phyloP scores from a whole-genome alignment of 2,888 invertebrate genomes.

The Timandra comae region DNA sequence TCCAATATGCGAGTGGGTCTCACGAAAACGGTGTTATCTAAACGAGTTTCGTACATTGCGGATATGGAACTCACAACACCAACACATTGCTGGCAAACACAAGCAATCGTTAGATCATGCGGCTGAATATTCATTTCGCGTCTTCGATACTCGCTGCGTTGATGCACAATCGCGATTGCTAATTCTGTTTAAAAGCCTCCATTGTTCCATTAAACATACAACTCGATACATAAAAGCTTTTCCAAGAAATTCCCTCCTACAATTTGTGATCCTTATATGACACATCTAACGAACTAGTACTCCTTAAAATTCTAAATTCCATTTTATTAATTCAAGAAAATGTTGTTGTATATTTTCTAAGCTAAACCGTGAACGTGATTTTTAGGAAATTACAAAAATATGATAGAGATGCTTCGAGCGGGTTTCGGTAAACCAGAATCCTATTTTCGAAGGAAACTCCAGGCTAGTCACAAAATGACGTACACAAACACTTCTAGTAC shows the following conservation, averaged over 20 bases:
- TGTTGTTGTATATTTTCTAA: too few relatives aligned
- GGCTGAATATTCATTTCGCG: constrained; percentile 32
- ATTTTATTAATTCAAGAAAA: too few relatives aligned
- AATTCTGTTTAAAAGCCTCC: constrained; percentile 17
- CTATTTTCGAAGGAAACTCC: too few relatives aligned
- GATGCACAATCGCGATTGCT: constrained; percentile 14
- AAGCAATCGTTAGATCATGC: constrained; percentile 15
- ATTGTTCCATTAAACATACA: constrained; percentile 17
- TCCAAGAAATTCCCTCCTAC: constrained; percentile 6
- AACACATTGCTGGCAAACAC: constrained; percentile 6
- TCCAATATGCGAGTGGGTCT: constrained; percentile 10
- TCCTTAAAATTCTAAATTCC: too few relatives aligned
- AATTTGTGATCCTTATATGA: too few relatives aligned
- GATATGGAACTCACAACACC: constrained; percentile 7
- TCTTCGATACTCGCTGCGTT: constrained; percentile 20
- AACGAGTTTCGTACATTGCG: constrained; percentile 8
- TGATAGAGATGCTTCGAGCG: too few relatives aligned
- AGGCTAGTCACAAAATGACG: too few relatives aligned
- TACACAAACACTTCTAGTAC: too few relatives aligned
- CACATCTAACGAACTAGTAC: too few relatives aligned
- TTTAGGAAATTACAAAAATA: too few relatives aligned
- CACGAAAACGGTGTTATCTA: constrained; percentile 8
- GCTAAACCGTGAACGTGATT: too few relatives aligned
- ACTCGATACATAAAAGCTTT: constrained; percentile 12
- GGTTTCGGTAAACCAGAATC: too few relatives aligned